Evolutionary conservation across 1,140 invertebrate species (phyloP).

Genomic region (Drosophila truncata): DNA sequence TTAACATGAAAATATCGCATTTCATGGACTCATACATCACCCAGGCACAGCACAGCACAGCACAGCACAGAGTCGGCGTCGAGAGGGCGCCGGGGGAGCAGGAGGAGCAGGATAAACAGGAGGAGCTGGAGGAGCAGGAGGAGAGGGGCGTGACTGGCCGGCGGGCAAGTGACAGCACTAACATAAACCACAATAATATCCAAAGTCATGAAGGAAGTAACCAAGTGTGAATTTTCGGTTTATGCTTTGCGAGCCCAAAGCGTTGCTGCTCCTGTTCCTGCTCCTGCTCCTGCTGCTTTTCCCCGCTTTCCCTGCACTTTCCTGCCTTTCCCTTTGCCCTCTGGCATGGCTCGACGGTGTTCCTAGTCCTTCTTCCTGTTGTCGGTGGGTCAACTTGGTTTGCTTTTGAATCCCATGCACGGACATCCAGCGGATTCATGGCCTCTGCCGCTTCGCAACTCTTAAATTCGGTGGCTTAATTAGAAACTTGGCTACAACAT

Average conservation of each 20-base stretch:
- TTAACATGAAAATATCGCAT: constrained; percentile 84
- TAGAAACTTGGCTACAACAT: constrained; percentile 2
- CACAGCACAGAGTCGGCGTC: constrained; percentile 13
- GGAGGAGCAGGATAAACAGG: no score
- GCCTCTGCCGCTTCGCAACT: constrained; percentile 3
- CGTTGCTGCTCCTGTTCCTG: constrained; percentile 26
- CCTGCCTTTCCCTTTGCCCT: constrained; percentile 14
- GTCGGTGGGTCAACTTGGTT: constrained; percentile 34
- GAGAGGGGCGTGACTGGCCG: constrained; percentile 42
- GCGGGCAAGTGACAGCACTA: constrained; percentile 78
- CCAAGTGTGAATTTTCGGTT: constrained; percentile 83
- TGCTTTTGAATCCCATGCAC: constrained; percentile 2
- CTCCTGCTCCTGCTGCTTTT: constrained; percentile 24
- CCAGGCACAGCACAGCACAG: constrained; percentile 34
- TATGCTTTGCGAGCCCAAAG: constrained; percentile 71
- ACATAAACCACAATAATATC: constrained; percentile 84
- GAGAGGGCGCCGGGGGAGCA: background rate
- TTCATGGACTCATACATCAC: constrained; percentile 83
- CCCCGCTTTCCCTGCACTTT: background rate
- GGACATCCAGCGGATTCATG: constrained; percentile 13
- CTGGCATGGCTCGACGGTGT: constrained; percentile 20
- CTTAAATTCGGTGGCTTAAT: constrained; percentile 20
- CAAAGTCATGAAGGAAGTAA: constrained; percentile 84
- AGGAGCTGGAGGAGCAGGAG: no score
- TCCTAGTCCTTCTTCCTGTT: constrained; percentile 30